phyloP scores from a whole-genome alignment of 2,888 invertebrate genomes.

The Leptinotarsa rubiginosa region DNA sequence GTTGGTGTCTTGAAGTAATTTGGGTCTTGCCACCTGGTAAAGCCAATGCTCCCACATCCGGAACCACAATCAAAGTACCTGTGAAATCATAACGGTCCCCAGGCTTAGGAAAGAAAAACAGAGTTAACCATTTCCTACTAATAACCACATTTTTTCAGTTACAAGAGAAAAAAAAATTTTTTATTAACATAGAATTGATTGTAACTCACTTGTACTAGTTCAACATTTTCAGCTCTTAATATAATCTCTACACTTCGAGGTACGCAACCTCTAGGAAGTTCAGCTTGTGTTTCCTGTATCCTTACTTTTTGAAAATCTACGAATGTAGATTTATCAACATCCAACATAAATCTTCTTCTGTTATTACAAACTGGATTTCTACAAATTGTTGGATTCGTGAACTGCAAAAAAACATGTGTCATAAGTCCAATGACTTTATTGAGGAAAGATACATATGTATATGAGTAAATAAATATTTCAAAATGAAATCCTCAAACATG shows the following conservation, averaged over 20 bases:
- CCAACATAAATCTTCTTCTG: conserved; percentile 87
- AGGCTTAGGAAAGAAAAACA: conserved; percentile 65
- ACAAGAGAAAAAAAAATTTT: background rate
- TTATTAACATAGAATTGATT: background rate
- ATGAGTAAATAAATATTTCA: no score
- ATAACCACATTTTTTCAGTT: background rate
- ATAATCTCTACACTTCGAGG: conserved; percentile 96
- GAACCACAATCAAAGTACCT: conserved; percentile 96
- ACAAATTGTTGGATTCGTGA: conserved; percentile 95
- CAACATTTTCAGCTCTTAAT: conserved; percentile 94
- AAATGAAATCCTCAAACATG: no score
- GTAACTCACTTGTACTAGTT: conserved; percentile 86
- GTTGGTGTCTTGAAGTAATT: conserved; percentile 78
- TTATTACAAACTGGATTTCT: conserved; percentile 96
- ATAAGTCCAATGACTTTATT: no score
- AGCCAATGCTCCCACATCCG: conserved; percentile 90
- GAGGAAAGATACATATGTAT: no score
- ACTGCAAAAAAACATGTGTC: conserved; percentile 68
- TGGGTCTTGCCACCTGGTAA: conserved; percentile 91
- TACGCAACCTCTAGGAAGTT: conserved; percentile 95
- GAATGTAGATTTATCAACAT: conserved; percentile 93
- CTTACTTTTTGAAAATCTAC: conserved; percentile 97
- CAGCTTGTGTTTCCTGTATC: conserved; percentile 97
- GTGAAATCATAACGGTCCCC: conserved; percentile 91
- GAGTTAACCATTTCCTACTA: background rate